Conservation (phyloP, 2,113 vertebrate genomes). For the Hemibates koningsi region DNA sequence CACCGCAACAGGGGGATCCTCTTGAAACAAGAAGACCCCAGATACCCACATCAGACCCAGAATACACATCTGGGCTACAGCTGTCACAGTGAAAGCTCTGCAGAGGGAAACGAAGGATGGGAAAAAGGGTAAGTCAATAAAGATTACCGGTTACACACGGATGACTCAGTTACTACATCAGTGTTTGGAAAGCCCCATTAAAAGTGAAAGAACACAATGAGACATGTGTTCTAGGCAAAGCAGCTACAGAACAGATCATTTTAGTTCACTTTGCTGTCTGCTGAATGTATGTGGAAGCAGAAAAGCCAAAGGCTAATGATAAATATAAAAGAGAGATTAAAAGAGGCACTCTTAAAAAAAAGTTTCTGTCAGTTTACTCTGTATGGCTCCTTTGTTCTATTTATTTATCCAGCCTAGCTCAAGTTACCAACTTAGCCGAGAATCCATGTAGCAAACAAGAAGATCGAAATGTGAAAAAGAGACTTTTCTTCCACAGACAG, state of each 20-base stretch:
- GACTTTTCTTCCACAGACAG: background rate
- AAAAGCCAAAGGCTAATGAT: background rate
- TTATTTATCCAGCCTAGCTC: background rate
- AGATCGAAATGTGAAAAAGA: background rate
- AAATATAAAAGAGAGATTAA: background rate
- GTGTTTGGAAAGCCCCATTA: background rate
- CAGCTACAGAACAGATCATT: background rate
- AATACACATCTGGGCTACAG: conserved; percentile 81
- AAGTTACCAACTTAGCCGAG: background rate
- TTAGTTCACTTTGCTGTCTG: background rate
- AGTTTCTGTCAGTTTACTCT: background rate
- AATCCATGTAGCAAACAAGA: background rate
- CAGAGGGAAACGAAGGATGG: background rate
- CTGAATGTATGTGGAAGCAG: background rate
- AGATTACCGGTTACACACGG: background rate
- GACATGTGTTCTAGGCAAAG: background rate
- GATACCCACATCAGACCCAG: conserved; percentile 84
- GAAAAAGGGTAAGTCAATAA: background rate
- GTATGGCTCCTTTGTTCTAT: background rate
- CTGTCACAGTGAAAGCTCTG: conserved; percentile 80
- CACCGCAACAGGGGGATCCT: background rate
- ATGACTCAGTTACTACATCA: background rate
- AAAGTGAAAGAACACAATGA: background rate
- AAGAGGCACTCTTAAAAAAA: background rate
- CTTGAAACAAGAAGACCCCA: conserved; percentile 77